phyloP scores from a whole-genome alignment of 2,888 invertebrate species.

The Conchocele bisecta region DNA sequence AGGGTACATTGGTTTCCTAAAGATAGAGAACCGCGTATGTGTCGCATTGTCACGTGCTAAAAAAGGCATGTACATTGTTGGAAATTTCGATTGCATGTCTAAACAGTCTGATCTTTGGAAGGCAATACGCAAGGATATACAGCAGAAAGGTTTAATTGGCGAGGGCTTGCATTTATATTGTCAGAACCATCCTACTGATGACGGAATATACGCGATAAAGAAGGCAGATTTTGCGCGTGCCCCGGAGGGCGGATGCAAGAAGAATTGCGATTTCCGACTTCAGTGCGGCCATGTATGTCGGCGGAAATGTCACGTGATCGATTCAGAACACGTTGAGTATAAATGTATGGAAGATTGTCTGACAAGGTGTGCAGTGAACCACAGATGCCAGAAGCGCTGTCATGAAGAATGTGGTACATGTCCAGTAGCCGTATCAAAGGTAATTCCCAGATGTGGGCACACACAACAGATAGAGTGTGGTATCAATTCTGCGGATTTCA shows the following conservation, averaged over 20 bases:
- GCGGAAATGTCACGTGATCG: conserved; percentile 25
- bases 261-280: conserved; percentile 59
- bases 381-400: conserved; percentile 14
- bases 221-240: conserved; percentile 63
- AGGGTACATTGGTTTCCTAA: conserved; percentile 76
- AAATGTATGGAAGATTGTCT: conserved; percentile 19
- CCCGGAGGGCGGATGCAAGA: conserved; percentile 69
- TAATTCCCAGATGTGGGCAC: conserved; percentile 36
- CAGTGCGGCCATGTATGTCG: conserved; percentile 57
- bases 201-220: conserved; percentile 22
- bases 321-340: conserved; percentile 18
- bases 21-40: conserved; percentile 77
- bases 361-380: neutral
- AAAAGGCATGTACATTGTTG: conserved; percentile 77
- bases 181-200: conserved; percentile 68
- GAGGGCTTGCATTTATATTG: conserved; percentile 56
- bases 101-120: conserved; percentile 43
- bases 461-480: conserved; percentile 5
- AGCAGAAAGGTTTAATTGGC: conserved; percentile 33
- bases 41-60: conserved; percentile 80
- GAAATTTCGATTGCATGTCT: conserved; percentile 66
- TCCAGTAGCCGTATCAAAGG: conserved; percentile 13
- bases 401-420: conserved; percentile 16
- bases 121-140: conserved; percentile 34
- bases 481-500: neutral